Evolutionary conservation across 2,797 vertebrate genomes (phyloP), one percentile per base, ranked within the genome.

Genomic region (Bryconaethiops microstoma): DNA sequence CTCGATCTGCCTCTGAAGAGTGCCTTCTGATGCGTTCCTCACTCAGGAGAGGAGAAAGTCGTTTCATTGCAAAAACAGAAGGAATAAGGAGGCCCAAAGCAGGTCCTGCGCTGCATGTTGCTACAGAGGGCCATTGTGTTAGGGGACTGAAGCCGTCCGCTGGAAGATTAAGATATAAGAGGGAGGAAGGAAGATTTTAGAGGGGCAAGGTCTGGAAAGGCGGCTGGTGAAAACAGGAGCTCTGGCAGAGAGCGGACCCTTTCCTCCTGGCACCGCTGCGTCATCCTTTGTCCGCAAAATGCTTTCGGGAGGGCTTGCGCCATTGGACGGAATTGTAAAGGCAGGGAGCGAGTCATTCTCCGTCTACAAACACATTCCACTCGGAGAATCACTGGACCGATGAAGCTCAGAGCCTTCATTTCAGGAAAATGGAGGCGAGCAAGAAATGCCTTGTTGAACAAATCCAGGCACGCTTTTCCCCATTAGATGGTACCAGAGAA

Each of bases 221-320:
- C 68, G 64, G 65, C 67, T 82, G 76, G 71, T 75, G 59, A 79
- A 80, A 86, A 82, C 84, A 84, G 79, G 71, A 74, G 65, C 77
- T 21, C 35, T 76, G 82, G 80, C 68, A 71, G 69, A n/a, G 78
- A 67, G 65, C 25, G 74, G 78, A 76, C 82, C 19, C 35, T 45
- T 79, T 54, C 83, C 86, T 83, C 81, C 1, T 65, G 79, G 74
- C 74, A 45, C 81, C 86, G 87, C 87, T 86, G 88, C 59, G 83
- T 90, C 90, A 86, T 48, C 84, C 70, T 83, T 89, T 86, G 86
- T 87, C 81, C 57, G 65, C 45, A 79, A n/a, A n/a, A 82, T 14
- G 63, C 52, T 63, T 72, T 55, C 19, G 57, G 64, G 29, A 77
- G 60, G 69, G 81, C 76, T 79, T 13, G 23, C 35, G 39, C 78